Percentiles rank a stretch among this genome's conserved stretches.
Conservation (phyloP, 1,140 invertebrate genomes). For the Cryptotermes secundus region DNA sequence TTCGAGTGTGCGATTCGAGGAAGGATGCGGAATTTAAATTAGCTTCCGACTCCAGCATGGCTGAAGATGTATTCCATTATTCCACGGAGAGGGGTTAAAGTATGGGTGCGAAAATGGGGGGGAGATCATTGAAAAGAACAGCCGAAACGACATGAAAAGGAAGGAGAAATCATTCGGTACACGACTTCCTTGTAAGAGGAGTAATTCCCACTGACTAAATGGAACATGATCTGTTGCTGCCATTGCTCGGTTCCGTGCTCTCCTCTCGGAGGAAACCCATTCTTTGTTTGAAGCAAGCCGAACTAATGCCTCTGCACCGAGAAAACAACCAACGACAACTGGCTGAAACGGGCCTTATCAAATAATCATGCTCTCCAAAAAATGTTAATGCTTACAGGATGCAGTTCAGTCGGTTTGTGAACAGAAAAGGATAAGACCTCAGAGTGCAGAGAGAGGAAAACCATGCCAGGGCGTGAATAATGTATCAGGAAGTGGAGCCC, state of each 20-base stretch:
- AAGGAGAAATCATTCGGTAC: background rate
- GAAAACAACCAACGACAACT: background rate
- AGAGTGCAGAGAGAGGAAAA: background rate
- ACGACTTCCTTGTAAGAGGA: background rate
- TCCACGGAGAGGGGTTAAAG: background rate
- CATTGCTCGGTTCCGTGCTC: background rate
- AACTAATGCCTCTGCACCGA: background rate
- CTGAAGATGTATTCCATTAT: conserved; percentile 9
- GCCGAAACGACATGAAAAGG: background rate
- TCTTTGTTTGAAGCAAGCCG: background rate
- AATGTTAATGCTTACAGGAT: background rate
- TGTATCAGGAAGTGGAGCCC: background rate
- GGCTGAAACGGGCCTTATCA: background rate
- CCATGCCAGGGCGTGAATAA: background rate
- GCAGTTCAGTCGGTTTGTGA: background rate
- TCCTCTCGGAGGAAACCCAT: background rate
- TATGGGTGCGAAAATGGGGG: background rate
- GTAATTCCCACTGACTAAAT: background rate
- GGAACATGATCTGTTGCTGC: background rate
- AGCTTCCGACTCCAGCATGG: conserved; percentile 6
- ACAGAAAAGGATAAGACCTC: background rate
- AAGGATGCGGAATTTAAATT: conserved; percentile 16
- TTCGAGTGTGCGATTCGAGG: background rate
- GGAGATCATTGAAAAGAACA: background rate
- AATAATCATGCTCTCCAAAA: background rate